Evolutionary conservation across 2,888 invertebrate genomes (phyloP).

Genomic region (Odontocolon sp.): DNA sequence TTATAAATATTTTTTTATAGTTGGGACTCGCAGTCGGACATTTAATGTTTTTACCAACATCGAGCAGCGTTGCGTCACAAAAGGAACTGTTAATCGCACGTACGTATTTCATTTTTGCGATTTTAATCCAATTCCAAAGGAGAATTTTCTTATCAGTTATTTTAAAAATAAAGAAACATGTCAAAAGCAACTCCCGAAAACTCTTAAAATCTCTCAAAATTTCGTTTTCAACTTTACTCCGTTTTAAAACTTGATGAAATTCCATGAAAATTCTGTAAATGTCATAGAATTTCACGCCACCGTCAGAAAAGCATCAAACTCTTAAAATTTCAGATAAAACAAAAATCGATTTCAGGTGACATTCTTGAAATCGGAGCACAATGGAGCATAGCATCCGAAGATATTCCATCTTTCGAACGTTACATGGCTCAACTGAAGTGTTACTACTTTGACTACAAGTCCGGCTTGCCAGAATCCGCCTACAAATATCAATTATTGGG

Average conservation of each 20-base stretch:
- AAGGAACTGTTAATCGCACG: conserved; percentile 93
- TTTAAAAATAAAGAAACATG: background rate
- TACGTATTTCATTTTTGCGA: conserved; percentile 76
- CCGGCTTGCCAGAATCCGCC: conserved; percentile 93
- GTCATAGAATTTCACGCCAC: too few species aligned
- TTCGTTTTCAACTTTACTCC: too few species aligned
- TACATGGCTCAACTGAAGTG: conserved; percentile 99
- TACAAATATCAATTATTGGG: conserved; percentile 98
- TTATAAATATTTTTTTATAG: conserved; percentile 82
- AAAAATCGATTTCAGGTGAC: conserved; percentile 83
- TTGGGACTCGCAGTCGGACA: conserved; percentile 92
- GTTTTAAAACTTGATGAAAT: too few species aligned
- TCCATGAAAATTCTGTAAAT: too few species aligned
- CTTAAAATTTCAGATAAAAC: background rate
- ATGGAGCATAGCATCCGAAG: conserved; percentile 95
- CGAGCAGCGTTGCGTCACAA: conserved; percentile 87
- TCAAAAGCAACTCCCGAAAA: too few species aligned
- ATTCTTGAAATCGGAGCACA: conserved; percentile 97
- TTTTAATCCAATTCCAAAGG: conserved; percentile 41
- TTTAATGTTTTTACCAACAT: conserved; percentile 92
- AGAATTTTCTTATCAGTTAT: conserved; percentile 6
- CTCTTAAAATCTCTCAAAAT: too few species aligned
- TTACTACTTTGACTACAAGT: conserved; percentile 95
- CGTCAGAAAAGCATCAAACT: too few species aligned
- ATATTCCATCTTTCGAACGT: conserved; percentile 97